Base-by-base conservation (phyloP, 64 coral and sea anemone species). In the Porites australiensis region DNA sequence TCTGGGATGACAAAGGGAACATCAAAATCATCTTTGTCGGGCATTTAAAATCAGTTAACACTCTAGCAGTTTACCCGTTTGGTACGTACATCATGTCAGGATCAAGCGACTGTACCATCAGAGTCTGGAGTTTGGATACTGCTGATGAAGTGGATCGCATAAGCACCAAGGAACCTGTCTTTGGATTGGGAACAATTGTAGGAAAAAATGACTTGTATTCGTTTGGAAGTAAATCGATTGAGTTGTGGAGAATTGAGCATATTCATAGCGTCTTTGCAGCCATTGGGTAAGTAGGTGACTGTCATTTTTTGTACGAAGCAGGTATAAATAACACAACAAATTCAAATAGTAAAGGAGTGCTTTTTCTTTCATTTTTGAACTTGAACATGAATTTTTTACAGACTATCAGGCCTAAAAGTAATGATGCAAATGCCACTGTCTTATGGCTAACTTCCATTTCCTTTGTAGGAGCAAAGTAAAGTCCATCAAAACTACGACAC, bases 111-210 rank as follows among this genome's bases (percentile, higher is more conserved):
- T 89, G 87, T 16, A 99, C 94, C 11, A 94, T 99, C 2, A 87
- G 98, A 49, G 86, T 99, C 4, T 99, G 98, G 98, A 99, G 98
- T 91, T 77, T 99, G 3, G 98, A 99, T 50, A 96, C 94, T 3
- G 82, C 88, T 37, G 98, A 99, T 88, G 98, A 99, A 60, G 98
- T 99, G 13, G 94, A 99, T 64, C 91, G 92, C 45, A 96, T 99
- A 62, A 50, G 83, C 12, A 96, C 91, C 48, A 93, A 83, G 10
- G 46, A 90, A 13, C 61, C 94, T 47, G 84, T 99, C 10, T 53
- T 68, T 71, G 98, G 98, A 13, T 88, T 99, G 1, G 94, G 91
- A 16, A 96, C 98, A 13, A 73, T 88, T 19, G 77, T 91, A 0
- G 91, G 94, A 19, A 92, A 94, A 52, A 95, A 96, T 86, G 72